These are phyloP conservation scores for Dinocampus coccinellae DNA, from an alignment of 2,888 invertebrate species.

Conservation along the genomic window DNA sequence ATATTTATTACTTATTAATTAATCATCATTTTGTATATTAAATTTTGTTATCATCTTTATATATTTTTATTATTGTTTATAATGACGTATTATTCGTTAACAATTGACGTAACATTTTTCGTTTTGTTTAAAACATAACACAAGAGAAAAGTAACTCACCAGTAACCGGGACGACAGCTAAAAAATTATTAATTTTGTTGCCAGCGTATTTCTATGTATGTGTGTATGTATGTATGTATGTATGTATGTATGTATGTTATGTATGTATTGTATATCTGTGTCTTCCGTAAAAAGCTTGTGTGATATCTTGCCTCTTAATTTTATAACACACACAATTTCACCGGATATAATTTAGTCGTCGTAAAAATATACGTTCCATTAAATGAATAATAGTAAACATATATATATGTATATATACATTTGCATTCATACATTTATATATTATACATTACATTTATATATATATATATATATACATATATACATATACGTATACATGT, in stretches of 20 bases:
- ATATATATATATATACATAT: neutral
- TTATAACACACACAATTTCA: neutral
- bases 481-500: neutral
- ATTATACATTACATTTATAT: neutral
- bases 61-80: no score
- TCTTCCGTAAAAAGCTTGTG: neutral
- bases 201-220: neutral
- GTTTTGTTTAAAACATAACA: neutral
- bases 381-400: neutral
- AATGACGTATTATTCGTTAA: neutral
- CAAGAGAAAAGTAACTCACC: neutral
- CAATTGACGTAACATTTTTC: neutral
- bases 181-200: slow-evolving; percentile 10
- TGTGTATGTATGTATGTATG: neutral
- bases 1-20: no score
- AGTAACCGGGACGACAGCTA: neutral
- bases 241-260: no score
- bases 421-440: no score
- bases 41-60: neutral
- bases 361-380: slow-evolving; percentile 1
- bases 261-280: neutral
- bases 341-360: neutral
- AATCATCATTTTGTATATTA: no score
- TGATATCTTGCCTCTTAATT: neutral
- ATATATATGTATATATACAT: no score